These are phyloP conservation scores for Diphyllodes magnificus DNA, from an alignment of 2,113 vertebrate genomes.

Conservation along the genomic window DNA sequence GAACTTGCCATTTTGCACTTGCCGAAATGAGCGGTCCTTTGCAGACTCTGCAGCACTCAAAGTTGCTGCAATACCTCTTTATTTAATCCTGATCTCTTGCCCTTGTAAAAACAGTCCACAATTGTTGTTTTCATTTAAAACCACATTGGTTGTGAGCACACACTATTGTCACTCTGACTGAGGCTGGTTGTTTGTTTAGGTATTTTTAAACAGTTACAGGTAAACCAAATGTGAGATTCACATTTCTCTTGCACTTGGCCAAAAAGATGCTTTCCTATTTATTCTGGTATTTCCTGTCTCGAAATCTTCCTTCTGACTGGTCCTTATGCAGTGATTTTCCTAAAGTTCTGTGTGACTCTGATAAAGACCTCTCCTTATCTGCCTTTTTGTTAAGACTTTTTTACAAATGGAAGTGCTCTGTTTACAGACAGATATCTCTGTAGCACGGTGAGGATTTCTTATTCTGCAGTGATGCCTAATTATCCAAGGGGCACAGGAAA, in stretches of 20 bases:
- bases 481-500: background rate
- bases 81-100: background rate
- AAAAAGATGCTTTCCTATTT: background rate
- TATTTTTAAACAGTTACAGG: background rate
- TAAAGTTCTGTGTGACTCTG: background rate
- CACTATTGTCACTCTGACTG: background rate
- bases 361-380: background rate
- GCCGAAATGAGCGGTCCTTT: background rate
- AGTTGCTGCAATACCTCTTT: background rate
- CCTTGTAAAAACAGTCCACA: background rate
- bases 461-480: background rate
- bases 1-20: background rate
- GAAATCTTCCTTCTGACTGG: background rate
- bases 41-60: background rate
- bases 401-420: background rate
- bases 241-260: background rate
- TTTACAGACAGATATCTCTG: background rate
- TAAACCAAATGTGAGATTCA: background rate
- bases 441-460: background rate
- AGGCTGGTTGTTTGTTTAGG: background rate
- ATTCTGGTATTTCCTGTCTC: background rate
- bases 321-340: background rate
- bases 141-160: accelerated
- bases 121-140: background rate
- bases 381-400: background rate